phyloP scores from a whole-genome alignment of 2,113 vertebrate genomes.

The Neogobius melanostomus region DNA sequence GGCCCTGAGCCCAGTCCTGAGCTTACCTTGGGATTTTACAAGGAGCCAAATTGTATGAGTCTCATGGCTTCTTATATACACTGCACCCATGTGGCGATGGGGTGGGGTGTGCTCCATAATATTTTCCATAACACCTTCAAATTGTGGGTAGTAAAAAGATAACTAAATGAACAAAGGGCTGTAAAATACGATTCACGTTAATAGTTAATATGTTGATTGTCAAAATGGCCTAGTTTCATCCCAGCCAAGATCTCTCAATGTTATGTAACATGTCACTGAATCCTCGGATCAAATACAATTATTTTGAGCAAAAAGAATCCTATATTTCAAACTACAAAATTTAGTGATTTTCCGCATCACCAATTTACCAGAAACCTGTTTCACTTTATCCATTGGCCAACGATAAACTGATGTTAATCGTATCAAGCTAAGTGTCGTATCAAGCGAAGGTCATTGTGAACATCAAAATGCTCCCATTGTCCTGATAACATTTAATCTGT shows the following conservation, averaged over 20 bases:
- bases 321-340: no score
- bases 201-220: slow-evolving; percentile 1
- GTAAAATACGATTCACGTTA: slow-evolving; percentile 16
- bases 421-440: no score
- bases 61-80: slow-evolving; percentile 20
- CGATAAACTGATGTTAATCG: no score
- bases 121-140: no score
- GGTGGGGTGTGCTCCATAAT: neutral
- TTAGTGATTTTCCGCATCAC: no score
- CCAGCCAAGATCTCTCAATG: neutral
- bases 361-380: no score
- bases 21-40: slow-evolving; percentile 19
- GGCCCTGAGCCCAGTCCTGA: neutral
- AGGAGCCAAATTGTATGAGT: neutral
- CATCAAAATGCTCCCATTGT: no score
- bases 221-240: neutral
- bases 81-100: neutral
- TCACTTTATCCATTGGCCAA: no score
- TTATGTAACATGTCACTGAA: neutral
- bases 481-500: no score
- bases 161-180: slow-evolving; percentile 18
- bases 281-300: neutral
- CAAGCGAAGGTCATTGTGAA: no score
- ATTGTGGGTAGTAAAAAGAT: slow-evolving; percentile 22
- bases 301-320: no score